Evolutionary conservation across 2,797 vertebrate genomes (phyloP).

Genomic region (Eospalax fontanierii): DNA sequence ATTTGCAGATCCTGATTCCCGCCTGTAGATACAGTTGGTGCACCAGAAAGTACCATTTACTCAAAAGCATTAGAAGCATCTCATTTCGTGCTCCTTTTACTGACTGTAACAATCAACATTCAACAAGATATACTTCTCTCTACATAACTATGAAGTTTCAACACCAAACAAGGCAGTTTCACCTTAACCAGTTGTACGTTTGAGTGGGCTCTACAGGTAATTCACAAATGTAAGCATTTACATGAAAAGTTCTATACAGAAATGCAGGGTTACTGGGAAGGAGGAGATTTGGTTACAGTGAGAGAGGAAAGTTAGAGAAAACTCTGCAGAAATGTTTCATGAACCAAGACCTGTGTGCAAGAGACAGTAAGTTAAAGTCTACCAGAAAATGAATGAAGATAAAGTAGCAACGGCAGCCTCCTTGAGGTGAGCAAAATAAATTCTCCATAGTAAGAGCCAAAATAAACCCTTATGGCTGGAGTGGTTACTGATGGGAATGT

Average conservation of each 20-base stretch:
- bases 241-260: neutral
- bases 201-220: neutral
- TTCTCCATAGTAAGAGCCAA: neutral
- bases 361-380: neutral
- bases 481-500: no score
- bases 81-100: neutral
- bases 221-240: conserved; percentile 4
- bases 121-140: neutral
- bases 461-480: neutral
- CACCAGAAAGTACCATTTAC: neutral
- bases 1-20: neutral
- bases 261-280: neutral
- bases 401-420: neutral
- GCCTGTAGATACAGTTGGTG: neutral
- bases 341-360: neutral
- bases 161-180: neutral
- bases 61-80: neutral
- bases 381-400: neutral
- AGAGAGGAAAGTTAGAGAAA: neutral
- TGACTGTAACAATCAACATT: neutral
- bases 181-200: neutral
- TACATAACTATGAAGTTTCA: neutral
- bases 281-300: neutral
- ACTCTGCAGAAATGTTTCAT: neutral
- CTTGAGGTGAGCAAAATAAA: neutral